Evolutionary conservation across 53 echinoderm and acorn worm species (phyloP).

Genomic region (Echinarachnius parma): DNA sequence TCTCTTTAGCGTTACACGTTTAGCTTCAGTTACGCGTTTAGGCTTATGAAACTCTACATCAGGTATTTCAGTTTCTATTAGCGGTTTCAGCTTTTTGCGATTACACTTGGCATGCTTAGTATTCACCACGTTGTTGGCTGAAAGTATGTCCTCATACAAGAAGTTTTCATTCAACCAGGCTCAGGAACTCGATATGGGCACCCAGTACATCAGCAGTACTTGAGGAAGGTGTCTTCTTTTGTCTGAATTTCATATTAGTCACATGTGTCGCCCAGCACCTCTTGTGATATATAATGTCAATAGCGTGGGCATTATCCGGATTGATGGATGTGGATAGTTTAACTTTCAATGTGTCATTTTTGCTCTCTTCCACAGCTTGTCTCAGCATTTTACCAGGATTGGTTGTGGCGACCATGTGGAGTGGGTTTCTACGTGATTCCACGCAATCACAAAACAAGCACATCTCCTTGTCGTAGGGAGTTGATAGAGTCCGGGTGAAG

Average conservation of each 20-base stretch:
- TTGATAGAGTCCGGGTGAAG: slow-evolving; percentile 41
- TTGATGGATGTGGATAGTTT: slow-evolving; percentile 30
- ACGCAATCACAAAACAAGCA: slow-evolving; percentile 36
- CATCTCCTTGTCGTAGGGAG: slow-evolving; percentile 15
- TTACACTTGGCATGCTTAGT: not conserved
- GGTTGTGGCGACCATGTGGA: slow-evolving; percentile 3
- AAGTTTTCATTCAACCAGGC: slow-evolving; percentile 22
- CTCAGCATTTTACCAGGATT: slow-evolving; percentile 11
- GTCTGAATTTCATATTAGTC: slow-evolving; percentile 12
- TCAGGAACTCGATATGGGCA: slow-evolving; percentile 28
- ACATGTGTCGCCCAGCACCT: slow-evolving; percentile 36
- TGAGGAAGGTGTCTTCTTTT: not conserved
- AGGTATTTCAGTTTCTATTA: slow-evolving; percentile 11
- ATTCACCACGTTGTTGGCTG: slow-evolving; percentile 24
- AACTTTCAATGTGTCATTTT: slow-evolving; percentile 17
- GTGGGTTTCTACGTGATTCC: not conserved
- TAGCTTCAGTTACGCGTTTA: slow-evolving; percentile 12
- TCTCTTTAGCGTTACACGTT: slow-evolving; percentile 9
- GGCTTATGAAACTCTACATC: slow-evolving; percentile 43
- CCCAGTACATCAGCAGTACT: slow-evolving; percentile 18
- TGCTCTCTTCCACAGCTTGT: slow-evolving; percentile 22
- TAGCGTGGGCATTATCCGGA: slow-evolving; percentile 45
- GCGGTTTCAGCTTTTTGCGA: slow-evolving; percentile 15
- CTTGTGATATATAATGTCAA: slow-evolving; percentile 49
- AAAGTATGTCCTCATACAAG: slow-evolving; percentile 26